Conservation (phyloP, 2,797 vertebrate genomes). For the Morelia viridis region DNA sequence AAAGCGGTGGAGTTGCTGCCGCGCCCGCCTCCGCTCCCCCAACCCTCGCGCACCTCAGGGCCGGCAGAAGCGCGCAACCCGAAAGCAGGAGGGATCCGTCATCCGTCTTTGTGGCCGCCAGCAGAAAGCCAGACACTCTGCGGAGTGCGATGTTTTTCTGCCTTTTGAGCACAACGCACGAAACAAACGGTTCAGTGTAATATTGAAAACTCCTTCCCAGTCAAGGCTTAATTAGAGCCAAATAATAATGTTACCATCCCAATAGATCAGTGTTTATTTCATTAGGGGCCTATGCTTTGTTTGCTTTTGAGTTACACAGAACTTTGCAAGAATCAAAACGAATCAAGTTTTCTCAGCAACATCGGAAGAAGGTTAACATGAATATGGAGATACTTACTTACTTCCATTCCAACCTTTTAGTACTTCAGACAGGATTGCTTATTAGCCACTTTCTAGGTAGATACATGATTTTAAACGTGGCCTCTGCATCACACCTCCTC, state of each 20-base stretch:
- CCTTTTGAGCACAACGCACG: neutral
- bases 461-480: neutral
- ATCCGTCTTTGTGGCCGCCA: neutral
- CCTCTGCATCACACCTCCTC: neutral
- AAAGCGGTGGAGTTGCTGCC: neutral
- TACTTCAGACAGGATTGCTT: neutral
- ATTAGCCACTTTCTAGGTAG: neutral
- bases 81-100: neutral
- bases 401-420: neutral
- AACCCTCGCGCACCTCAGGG: neutral
- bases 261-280: constrained; percentile 10
- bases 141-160: neutral
- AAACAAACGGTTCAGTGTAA: neutral
- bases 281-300: neutral
- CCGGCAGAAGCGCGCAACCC: neutral
- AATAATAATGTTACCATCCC: neutral
- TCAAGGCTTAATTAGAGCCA: neutral
- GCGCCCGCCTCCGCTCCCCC: too few species aligned
- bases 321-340: neutral
- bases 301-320: constrained; percentile 1
- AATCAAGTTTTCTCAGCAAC: neutral
- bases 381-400: too few species aligned
- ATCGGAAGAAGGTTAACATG: neutral
- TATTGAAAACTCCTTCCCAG: neutral
- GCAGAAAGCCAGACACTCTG: neutral